A percentile compares a stretch with the other conserved stretches of the same genome.
phyloP scores from a whole-genome alignment of 2,888 invertebrate species.

The Cheilosia impressa region DNA sequence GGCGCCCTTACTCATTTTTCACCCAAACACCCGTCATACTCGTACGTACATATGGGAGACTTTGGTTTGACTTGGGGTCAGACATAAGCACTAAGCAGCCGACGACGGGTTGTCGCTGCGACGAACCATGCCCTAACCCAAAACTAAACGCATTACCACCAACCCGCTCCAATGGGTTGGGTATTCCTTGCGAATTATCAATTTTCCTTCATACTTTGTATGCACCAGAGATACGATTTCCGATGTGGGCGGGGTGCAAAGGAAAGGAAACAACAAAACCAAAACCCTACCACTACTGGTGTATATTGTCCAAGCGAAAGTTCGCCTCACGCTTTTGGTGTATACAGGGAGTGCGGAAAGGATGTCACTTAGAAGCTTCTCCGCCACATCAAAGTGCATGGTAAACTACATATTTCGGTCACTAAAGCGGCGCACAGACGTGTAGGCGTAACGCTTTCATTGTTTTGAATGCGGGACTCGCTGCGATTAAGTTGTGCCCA shows the following conservation, averaged over 20 bases:
- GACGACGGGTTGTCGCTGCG: conserved; percentile 4
- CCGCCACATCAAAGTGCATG: not conserved
- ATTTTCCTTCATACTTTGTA: conserved; percentile 14
- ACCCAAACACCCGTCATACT: not conserved
- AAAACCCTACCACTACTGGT: conserved; percentile 1
- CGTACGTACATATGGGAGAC: not conserved
- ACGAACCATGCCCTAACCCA: conserved; percentile 33
- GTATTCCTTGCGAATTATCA: conserved; percentile 14
- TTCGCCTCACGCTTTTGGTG: not conserved
- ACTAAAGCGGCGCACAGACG: conserved; percentile 35
- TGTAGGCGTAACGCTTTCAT: conserved; percentile 9
- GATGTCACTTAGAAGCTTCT: conserved; percentile 23
- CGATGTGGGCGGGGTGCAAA: not conserved
- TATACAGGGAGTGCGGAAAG: not conserved
- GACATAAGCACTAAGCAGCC: conserved; percentile 12
- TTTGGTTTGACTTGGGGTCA: conserved; percentile 30
- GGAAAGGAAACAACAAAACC: not conserved
- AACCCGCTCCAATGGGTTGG: not conserved
- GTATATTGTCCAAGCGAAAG: not conserved
- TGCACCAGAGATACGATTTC: not conserved
- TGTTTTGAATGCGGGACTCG: not conserved
- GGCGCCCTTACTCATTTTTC: not conserved
- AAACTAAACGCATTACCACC: conserved; percentile 53
- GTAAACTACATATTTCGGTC: conserved; percentile 44
- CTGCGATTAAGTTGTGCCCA: not conserved